Evolutionary conservation across 2,113 vertebrate genomes (phyloP).

Genomic region (Mormoops blainvillei): DNA sequence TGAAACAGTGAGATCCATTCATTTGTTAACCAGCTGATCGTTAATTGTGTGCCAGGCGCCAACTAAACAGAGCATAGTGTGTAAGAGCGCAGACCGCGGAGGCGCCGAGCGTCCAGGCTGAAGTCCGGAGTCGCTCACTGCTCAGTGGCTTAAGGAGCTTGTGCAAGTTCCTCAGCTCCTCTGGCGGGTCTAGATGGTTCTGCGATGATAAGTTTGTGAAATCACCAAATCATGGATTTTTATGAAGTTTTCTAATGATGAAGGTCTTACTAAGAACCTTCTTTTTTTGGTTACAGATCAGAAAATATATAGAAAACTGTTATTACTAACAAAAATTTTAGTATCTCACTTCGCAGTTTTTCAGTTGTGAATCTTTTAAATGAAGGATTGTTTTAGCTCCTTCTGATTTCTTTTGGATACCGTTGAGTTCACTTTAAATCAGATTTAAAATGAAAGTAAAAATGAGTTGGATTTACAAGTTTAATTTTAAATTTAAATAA

Average conservation of each 20-base stretch:
- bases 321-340: neutral
- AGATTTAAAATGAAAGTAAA: neutral
- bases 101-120: neutral
- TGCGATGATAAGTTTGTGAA: neutral
- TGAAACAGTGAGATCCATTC: neutral
- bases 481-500: slow-evolving; percentile 6
- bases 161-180: neutral
- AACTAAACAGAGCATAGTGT: neutral
- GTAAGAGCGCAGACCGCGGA: neutral
- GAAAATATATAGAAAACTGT: neutral
- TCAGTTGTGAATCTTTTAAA: slow-evolving; percentile 22
- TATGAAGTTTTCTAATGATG: neutral
- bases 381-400: neutral
- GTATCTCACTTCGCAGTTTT: neutral
- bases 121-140: neutral
- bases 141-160: neutral
- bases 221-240: neutral
- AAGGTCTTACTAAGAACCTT: neutral
- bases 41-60: neutral
- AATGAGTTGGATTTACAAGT: neutral
- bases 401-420: slow-evolving; percentile 9
- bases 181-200: neutral
- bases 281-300: neutral
- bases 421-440: slow-evolving; percentile 21
- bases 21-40: neutral